phyloP scores from a whole-genome alignment of 2,797 vertebrate genomes.

The Vespertilio murinus region DNA sequence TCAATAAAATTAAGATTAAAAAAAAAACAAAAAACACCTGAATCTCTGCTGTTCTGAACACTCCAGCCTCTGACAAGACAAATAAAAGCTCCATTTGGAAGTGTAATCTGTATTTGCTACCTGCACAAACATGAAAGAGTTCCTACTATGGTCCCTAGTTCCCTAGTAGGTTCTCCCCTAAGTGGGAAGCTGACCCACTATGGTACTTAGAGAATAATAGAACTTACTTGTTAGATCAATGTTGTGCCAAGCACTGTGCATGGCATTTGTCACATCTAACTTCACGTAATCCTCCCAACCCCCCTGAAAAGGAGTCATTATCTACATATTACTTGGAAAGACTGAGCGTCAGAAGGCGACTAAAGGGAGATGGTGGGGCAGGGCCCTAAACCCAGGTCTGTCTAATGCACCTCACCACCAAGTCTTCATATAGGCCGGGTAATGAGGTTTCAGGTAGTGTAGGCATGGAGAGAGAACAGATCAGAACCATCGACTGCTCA shows the following conservation, averaged over 20 bases:
- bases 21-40: background rate
- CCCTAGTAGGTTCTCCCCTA: background rate
- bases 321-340: background rate
- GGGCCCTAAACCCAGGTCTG: background rate
- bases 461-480: background rate
- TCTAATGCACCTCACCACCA: background rate
- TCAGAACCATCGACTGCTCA: background rate
- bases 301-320: background rate
- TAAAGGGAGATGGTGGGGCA: too few species aligned
- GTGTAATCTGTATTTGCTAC: background rate
- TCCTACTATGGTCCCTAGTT: background rate
- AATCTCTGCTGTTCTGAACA: background rate
- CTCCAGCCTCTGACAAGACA: background rate
- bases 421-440: background rate
- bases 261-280: background rate
- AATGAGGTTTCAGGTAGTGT: background rate
- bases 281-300: background rate
- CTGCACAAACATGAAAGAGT: background rate
- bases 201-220: background rate
- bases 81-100: background rate
- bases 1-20: background rate
- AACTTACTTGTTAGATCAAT: background rate
- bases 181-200: background rate
- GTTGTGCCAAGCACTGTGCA: background rate
- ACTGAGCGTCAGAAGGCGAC: background rate